A percentile compares a stretch with the other conserved stretches of the same genome.
These are phyloP conservation scores for Meloidogyne chitwoodi DNA, from an alignment of 1,140 invertebrate species.

Conservation along the genomic window DNA sequence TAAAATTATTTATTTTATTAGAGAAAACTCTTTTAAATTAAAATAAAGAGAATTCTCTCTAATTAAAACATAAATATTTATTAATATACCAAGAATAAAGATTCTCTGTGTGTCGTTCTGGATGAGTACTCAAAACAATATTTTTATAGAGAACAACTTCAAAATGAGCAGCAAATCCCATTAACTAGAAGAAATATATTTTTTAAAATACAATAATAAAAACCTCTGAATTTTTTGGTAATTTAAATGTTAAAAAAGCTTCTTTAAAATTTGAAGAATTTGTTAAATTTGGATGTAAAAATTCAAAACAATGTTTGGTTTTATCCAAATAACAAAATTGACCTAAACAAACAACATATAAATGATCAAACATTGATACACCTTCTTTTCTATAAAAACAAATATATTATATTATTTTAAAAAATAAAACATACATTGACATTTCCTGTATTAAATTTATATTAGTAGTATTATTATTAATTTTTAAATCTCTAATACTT, in stretches of 20 bases:
- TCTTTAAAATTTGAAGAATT: slow-evolving; percentile 13
- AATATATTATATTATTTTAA: neutral
- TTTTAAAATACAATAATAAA: too few relatives aligned
- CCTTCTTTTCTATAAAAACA: neutral
- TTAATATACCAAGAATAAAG: slow-evolving; percentile 4
- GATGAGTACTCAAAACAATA: slow-evolving; percentile 41
- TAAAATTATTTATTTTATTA: too few relatives aligned
- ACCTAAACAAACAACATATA: slow-evolving; percentile 47
- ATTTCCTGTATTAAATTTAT: neutral
- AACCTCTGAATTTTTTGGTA: slow-evolving; percentile 15
- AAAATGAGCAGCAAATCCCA: slow-evolving; percentile 56
- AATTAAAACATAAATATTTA: too few relatives aligned
- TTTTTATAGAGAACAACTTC: slow-evolving; percentile 44
- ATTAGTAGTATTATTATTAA: neutral
- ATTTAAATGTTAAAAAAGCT: slow-evolving; percentile 3
- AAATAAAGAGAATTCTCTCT: too few relatives aligned
- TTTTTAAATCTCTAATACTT: neutral
- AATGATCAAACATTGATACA: slow-evolving; percentile 27
- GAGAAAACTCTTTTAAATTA: too few relatives aligned
- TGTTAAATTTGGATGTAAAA: slow-evolving; percentile 42
- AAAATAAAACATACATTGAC: neutral
- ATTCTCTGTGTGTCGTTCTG: slow-evolving; percentile 29
- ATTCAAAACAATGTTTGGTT: slow-evolving; percentile 38
- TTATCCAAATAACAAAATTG: slow-evolving; percentile 28
- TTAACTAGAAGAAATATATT: slow-evolving; percentile 33